Conservation (phyloP, 1,140 invertebrate species). For the Rhyzopertha dominica region DNA sequence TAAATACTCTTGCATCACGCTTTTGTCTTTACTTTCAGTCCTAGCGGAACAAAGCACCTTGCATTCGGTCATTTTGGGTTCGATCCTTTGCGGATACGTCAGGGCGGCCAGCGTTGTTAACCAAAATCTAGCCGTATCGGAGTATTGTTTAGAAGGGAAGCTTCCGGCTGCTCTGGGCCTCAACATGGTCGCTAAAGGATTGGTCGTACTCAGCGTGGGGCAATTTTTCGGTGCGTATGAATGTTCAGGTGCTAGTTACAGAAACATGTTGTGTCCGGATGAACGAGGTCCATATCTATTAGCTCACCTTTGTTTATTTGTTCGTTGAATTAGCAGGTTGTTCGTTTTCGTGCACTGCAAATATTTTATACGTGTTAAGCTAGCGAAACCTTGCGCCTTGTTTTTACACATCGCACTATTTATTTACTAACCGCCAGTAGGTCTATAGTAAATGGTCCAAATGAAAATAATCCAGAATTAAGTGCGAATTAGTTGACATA, state of each 20-base stretch:
- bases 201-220: constrained; percentile 60
- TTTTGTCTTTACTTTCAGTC: constrained; percentile 47
- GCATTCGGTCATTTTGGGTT: constrained; percentile 44
- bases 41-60: constrained; percentile 50
- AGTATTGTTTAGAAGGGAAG: constrained; percentile 55
- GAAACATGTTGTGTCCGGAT: constrained; percentile 5
- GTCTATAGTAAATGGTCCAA: too few relatives aligned
- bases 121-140: constrained; percentile 64
- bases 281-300: background rate
- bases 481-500: too few relatives aligned
- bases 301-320: constrained; percentile 3
- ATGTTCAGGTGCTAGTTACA: too few relatives aligned
- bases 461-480: too few relatives aligned
- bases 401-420: too few relatives aligned
- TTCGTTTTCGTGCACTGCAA: too few relatives aligned
- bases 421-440: too few relatives aligned
- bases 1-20: too few relatives aligned
- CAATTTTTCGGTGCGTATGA: constrained; percentile 57
- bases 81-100: constrained; percentile 57
- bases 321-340: too few relatives aligned
- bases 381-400: too few relatives aligned
- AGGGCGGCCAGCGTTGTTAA: constrained; percentile 63
- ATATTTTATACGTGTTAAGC: too few relatives aligned
- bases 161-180: constrained; percentile 64
- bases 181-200: constrained; percentile 67